A percentile compares a stretch with the other conserved stretches of the same genome.
phyloP scores from a whole-genome alignment of 2,888 invertebrate genomes.

The Muscina levida region DNA sequence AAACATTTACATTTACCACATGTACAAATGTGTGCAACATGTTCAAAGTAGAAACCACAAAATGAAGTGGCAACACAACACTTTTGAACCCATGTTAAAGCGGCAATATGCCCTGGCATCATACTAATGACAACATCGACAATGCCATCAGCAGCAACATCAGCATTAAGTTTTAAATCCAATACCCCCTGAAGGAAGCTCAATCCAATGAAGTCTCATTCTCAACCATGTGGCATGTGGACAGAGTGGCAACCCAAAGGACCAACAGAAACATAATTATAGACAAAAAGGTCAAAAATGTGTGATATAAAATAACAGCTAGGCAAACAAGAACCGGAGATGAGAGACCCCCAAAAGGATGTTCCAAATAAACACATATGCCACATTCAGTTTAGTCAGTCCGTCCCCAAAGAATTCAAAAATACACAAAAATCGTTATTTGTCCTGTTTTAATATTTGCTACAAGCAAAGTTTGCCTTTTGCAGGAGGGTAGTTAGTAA shows the following conservation, averaged over 20 bases:
- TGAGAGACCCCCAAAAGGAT: background rate
- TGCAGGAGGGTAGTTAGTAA: background rate
- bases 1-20: background rate
- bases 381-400: background rate
- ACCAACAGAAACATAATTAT: conserved; percentile 33
- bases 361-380: conserved; percentile 35
- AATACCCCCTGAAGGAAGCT: conserved; percentile 20
- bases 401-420: background rate
- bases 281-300: conserved; percentile 47
- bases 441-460: background rate
- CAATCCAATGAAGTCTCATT: background rate
- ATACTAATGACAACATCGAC: conserved; percentile 34
- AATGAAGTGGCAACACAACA: conserved; percentile 77
- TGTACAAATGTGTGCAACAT: background rate
- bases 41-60: conserved; percentile 70
- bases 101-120: background rate
- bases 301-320: conserved; percentile 23
- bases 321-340: conserved; percentile 1
- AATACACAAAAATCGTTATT: background rate
- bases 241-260: background rate
- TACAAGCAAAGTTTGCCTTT: background rate
- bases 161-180: conserved; percentile 49
- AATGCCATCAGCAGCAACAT: background rate
- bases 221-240: background rate
- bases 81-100: conserved; percentile 67